Evolutionary conservation across 2,888 invertebrate species (phyloP).

Genomic region (Tetragonisca angustula): DNA sequence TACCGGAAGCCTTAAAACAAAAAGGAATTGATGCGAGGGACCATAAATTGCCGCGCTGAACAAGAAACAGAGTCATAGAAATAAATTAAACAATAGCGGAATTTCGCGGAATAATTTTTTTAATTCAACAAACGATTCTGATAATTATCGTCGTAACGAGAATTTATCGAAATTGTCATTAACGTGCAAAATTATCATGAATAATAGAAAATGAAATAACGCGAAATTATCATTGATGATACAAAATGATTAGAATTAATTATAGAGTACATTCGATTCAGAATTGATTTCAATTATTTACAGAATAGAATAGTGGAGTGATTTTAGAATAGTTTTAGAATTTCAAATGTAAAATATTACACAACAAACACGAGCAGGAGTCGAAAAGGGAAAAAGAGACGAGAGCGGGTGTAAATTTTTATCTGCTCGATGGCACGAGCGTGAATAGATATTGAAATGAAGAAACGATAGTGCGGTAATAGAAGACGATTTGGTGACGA

Average conservation of each 20-base stretch:
- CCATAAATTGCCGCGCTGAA: slow-evolving; percentile 30
- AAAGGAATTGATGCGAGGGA: slow-evolving; percentile 26
- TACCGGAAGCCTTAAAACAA: slow-evolving; percentile 29
- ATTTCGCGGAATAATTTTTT: not conserved
- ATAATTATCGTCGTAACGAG: not conserved
- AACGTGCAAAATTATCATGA: too few relatives aligned
- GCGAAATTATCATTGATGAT: too few relatives aligned
- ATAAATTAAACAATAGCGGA: slow-evolving; percentile 25
- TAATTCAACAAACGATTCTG: not conserved
- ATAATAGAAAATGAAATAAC: too few relatives aligned
- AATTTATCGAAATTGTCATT: not conserved
- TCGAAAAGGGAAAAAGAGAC: not conserved
- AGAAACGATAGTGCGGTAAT: slow-evolving; percentile 21
- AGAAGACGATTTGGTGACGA: slow-evolving; percentile 23
- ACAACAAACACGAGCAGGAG: not conserved
- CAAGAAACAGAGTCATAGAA: slow-evolving; percentile 15
- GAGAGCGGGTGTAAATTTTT: not conserved
- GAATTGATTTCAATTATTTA: too few relatives aligned
- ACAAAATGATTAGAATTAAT: too few relatives aligned
- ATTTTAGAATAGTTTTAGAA: too few relatives aligned
- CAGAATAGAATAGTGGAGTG: too few relatives aligned
- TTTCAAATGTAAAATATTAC: not conserved
- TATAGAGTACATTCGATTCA: too few relatives aligned
- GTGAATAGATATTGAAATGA: not conserved
- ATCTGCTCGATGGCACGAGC: not conserved